phyloP scores from a whole-genome alignment of 2,888 invertebrate species.

The Macrophya annulata region DNA sequence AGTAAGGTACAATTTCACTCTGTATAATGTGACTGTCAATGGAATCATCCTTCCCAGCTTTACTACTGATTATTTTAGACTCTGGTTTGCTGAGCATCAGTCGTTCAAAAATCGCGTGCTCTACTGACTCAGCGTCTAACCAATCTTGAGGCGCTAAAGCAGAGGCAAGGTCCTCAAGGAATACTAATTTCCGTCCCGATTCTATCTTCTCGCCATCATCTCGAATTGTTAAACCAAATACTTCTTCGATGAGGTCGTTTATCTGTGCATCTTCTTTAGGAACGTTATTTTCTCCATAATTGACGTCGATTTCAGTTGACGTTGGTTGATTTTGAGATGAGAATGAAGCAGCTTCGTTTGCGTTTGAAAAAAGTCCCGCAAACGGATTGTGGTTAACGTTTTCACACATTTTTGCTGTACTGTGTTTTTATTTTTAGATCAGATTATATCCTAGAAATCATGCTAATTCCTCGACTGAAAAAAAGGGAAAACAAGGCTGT shows the following conservation, averaged over 20 bases:
- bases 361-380: slow-evolving; percentile 75
- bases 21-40: slow-evolving; percentile 81
- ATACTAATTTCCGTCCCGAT: slow-evolving; percentile 82
- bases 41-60: slow-evolving; percentile 76
- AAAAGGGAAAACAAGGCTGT: background rate
- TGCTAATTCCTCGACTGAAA: slow-evolving; percentile 2
- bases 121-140: slow-evolving; percentile 86
- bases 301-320: background rate
- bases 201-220: slow-evolving; percentile 76
- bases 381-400: slow-evolving; percentile 79
- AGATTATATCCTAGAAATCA: slow-evolving; percentile 14
- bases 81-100: slow-evolving; percentile 83
- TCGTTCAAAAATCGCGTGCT: slow-evolving; percentile 91
- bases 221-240: slow-evolving; percentile 88
- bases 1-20: slow-evolving; percentile 85
- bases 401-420: slow-evolving; percentile 71
- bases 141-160: slow-evolving; percentile 80
- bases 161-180: slow-evolving; percentile 84
- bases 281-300: slow-evolving; percentile 37
- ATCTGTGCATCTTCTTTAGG: slow-evolving; percentile 57
- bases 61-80: slow-evolving; percentile 80
- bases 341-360: slow-evolving; percentile 71
- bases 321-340: slow-evolving; percentile 63
- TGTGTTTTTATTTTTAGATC: background rate
- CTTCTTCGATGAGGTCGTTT: slow-evolving; percentile 84